Conservation (phyloP, 1,140 invertebrate genomes). For the Heliothis virescens region DNA sequence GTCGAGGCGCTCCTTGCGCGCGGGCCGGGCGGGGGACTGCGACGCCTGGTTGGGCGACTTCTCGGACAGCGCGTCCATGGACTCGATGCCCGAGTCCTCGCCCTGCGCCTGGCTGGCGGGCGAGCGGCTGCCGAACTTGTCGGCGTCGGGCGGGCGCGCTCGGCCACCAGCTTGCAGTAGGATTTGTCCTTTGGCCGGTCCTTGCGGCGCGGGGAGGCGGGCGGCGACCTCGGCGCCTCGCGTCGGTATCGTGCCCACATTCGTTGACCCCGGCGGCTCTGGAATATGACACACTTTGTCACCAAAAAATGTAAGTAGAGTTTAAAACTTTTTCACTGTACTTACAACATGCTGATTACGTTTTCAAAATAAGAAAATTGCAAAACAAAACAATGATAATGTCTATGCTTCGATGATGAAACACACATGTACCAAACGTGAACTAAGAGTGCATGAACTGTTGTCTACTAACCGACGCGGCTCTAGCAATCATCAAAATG, state of each 20-base stretch:
- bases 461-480: too few relatives aligned
- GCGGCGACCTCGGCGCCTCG: constrained; percentile 66
- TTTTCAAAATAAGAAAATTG: too few relatives aligned
- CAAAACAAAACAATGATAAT: too few relatives aligned
- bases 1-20: constrained; percentile 80
- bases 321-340: background rate
- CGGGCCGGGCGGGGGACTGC: constrained; percentile 86
- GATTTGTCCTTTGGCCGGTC: constrained; percentile 86
- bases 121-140: constrained; percentile 82
- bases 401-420: too few relatives aligned
- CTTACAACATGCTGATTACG: background rate
- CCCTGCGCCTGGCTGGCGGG: constrained; percentile 88
- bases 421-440: too few relatives aligned
- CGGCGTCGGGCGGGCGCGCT: constrained; percentile 72
- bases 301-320: background rate
- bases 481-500: too few relatives aligned
- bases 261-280: constrained; percentile 88
- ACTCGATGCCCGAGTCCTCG: constrained; percentile 97
- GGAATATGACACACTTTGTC: constrained; percentile 65
- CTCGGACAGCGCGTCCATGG: constrained; percentile 96
- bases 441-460: too few relatives aligned
- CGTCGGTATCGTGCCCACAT: constrained; percentile 87
- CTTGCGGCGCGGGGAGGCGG: constrained; percentile 76
- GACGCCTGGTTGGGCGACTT: constrained; percentile 95
- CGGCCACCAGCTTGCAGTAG: constrained; percentile 86